These are phyloP conservation scores for Drosophila niveifrons DNA, from an alignment of 2,888 invertebrate genomes.

Conservation along the genomic window DNA sequence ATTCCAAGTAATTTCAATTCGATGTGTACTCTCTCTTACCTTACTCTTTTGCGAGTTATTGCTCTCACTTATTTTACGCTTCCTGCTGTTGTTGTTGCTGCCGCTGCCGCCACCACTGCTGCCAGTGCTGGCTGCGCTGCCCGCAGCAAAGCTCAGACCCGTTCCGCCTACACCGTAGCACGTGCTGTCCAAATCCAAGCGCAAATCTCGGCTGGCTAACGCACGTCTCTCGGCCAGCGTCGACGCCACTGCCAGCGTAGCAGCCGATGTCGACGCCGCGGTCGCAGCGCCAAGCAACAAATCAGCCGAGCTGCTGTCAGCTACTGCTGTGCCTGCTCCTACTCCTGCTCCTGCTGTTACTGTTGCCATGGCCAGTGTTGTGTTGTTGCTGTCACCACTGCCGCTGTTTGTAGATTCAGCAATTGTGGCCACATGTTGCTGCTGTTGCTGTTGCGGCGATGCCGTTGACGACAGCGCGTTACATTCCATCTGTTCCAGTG, in stretches of 20 bases:
- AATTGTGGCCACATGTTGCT: slow-evolving; percentile 63
- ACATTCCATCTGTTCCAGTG: slow-evolving; percentile 65
- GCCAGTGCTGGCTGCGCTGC: slow-evolving; percentile 54
- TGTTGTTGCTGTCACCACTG: slow-evolving; percentile 30
- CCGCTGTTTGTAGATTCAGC: slow-evolving; percentile 22
- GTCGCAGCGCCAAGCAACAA: slow-evolving; percentile 35
- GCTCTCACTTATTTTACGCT: slow-evolving; percentile 85
- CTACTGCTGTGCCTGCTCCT: slow-evolving; percentile 24
- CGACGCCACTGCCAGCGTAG: slow-evolving; percentile 70
- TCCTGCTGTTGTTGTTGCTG: slow-evolving; percentile 63
- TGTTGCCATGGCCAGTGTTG: slow-evolving; percentile 9
- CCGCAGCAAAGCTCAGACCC: slow-evolving; percentile 68
- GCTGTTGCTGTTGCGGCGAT: slow-evolving; percentile 37
- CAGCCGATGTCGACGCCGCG: slow-evolving; percentile 42
- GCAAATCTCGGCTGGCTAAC: slow-evolving; percentile 82
- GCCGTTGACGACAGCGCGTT: slow-evolving; percentile 44
- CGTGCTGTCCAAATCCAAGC: slow-evolving; percentile 83
- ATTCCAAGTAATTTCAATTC: slow-evolving; percentile 40
- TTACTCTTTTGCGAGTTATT: slow-evolving; percentile 84
- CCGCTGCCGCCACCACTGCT: slow-evolving; percentile 72
- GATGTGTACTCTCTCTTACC: slow-evolving; percentile 73
- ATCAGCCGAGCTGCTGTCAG: slow-evolving; percentile 14
- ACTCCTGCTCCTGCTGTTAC: slow-evolving; percentile 24
- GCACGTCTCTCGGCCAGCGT: slow-evolving; percentile 79
- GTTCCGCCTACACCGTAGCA: slow-evolving; percentile 78